phyloP scores from a whole-genome alignment of 2,888 invertebrate genomes.

The Schrankia costaestrigalis region DNA sequence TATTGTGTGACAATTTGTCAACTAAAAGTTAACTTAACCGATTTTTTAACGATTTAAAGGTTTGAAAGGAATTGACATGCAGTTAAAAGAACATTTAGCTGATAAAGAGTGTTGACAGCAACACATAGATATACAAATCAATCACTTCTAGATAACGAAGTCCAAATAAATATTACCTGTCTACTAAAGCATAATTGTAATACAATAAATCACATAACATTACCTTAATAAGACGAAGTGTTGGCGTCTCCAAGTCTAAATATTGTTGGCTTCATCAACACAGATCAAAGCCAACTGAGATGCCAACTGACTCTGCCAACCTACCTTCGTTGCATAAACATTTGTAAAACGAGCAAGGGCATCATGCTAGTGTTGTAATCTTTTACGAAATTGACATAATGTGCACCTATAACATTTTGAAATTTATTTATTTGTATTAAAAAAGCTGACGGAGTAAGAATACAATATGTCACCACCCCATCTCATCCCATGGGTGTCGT shows the following conservation, averaged over 20 bases:
- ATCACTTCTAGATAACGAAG: neutral
- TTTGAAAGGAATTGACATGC: too few relatives aligned
- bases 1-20: too few relatives aligned
- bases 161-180: constrained; percentile 11
- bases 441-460: too few relatives aligned
- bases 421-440: too few relatives aligned
- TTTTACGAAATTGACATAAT: constrained; percentile 31
- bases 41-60: too few relatives aligned
- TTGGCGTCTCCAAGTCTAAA: constrained; percentile 71
- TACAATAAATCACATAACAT: constrained; percentile 29
- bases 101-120: too few relatives aligned
- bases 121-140: neutral
- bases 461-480: too few relatives aligned
- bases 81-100: too few relatives aligned
- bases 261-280: constrained; percentile 59
- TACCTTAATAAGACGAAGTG: constrained; percentile 36
- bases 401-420: too few relatives aligned
- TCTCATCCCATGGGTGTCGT: too few relatives aligned
- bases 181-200: constrained; percentile 13
- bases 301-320: constrained; percentile 70
- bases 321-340: constrained; percentile 55
- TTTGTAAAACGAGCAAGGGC: constrained; percentile 54
- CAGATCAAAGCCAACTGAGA: constrained; percentile 50
- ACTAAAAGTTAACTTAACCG: too few relatives aligned
- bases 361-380: constrained; percentile 40